These are phyloP conservation scores for Muraenolepis orangiensis DNA, from an alignment of 2,797 vertebrate genomes.

Conservation along the genomic window DNA sequence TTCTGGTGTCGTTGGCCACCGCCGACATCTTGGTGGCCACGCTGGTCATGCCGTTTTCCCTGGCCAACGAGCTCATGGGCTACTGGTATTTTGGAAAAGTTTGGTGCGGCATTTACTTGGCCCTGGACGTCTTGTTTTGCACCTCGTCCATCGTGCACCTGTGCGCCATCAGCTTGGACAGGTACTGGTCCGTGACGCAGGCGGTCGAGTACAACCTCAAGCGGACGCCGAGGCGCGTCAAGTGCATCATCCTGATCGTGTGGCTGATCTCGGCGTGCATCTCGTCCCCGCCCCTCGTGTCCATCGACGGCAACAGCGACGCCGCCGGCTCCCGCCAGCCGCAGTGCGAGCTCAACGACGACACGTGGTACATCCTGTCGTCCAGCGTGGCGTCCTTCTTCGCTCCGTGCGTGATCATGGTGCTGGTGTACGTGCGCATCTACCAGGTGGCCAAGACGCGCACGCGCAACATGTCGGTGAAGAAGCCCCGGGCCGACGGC, in stretches of 20 bases:
- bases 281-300: slow-evolving; percentile 86
- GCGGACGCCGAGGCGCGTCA: slow-evolving; percentile 85
- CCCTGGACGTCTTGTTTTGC: slow-evolving; percentile 91
- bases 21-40: slow-evolving; percentile 93
- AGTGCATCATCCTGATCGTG: slow-evolving; percentile 83
- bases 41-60: slow-evolving; percentile 90
- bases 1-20: slow-evolving; percentile 89
- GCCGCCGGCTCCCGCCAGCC: slow-evolving; percentile 61
- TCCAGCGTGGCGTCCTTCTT: slow-evolving; percentile 92
- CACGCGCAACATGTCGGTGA: slow-evolving; percentile 83
- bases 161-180: slow-evolving; percentile 91
- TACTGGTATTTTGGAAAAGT: slow-evolving; percentile 93
- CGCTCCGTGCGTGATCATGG: slow-evolving; percentile 90
- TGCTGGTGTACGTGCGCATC: slow-evolving; percentile 89
- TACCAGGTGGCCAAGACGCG: slow-evolving; percentile 93
- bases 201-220: slow-evolving; percentile 91
- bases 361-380: slow-evolving; percentile 93
- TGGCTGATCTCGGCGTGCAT: slow-evolving; percentile 91
- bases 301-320: slow-evolving; percentile 77
- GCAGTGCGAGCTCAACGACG: slow-evolving; percentile 87
- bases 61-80: slow-evolving; percentile 92
- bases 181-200: slow-evolving; percentile 93
- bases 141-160: slow-evolving; percentile 92
- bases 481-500: slow-evolving; percentile 71
- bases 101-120: slow-evolving; percentile 91